phyloP scores from a whole-genome alignment of 1,140 invertebrate genomes.

The Zaprionus ghesquierei region DNA sequence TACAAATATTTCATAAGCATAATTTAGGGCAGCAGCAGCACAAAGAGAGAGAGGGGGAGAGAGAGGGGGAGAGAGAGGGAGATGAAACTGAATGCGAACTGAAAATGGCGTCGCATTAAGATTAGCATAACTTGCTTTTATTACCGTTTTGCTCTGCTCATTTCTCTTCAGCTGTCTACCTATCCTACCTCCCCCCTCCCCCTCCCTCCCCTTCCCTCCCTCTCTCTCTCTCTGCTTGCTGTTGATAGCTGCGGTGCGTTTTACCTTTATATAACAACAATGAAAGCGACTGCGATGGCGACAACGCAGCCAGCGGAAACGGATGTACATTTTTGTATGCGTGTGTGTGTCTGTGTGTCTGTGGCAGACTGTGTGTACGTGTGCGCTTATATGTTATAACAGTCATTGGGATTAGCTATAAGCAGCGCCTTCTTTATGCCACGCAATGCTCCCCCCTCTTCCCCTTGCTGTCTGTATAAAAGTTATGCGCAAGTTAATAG shows the following conservation, averaged over 20 bases:
- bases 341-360: constrained; percentile 4
- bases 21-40: constrained; percentile 1
- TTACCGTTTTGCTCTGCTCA: constrained; percentile 19
- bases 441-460: neutral
- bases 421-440: neutral
- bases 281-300: constrained; percentile 18
- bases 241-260: constrained; percentile 20
- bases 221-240: neutral
- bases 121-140: constrained; percentile 72
- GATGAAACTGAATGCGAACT: constrained; percentile 30
- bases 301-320: constrained; percentile 55
- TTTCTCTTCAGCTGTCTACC: neutral
- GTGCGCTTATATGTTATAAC: constrained; percentile 3
- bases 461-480: constrained; percentile 34
- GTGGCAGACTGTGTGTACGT: constrained; percentile 22
- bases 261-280: constrained; percentile 46
- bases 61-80: neutral
- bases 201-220: neutral
- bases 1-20: constrained; percentile 71
- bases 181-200: neutral
- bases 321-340: constrained; percentile 50
- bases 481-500: constrained; percentile 79
- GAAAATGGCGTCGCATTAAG: constrained; percentile 52
- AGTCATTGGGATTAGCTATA: neutral
- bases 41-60: neutral